Base-by-base conservation (phyloP, 2,113 vertebrate genomes). In the Mellivora capensis region DNA sequence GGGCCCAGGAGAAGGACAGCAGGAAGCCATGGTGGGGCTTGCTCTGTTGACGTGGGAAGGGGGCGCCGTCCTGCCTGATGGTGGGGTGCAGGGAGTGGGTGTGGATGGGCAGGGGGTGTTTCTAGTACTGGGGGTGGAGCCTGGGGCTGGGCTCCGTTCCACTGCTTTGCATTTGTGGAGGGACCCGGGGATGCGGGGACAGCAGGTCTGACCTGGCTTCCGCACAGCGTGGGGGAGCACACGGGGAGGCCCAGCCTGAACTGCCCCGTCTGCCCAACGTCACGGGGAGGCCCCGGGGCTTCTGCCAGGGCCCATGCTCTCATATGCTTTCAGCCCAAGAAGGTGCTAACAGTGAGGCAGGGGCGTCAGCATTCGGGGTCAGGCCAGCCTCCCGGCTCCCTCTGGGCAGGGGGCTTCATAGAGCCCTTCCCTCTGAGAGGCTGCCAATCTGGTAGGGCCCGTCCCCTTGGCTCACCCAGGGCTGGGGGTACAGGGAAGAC, bases 101-200 rank as follows among this genome's bases (percentile, higher is more conserved):
- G 14, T 8, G 72, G 42, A 17, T 4, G 42, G 42, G 42, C 27
- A 4, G 7, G 34, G 67, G 17, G 8, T 37, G 62, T 67, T 34
- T 15, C 31, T 7, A 14, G 62, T 34, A 34, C 31, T 67, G 67
- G 34, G 54, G 54, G 0, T 7, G 71, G 54, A 18, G 31, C 39
- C 10, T 42, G 13, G 37, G 1, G 64, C 54, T 29, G 87, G 39
- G 31, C 57, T 37, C 18, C 6, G 1, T 1, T 5, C 34, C 4
- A 47, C 4, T 15, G 3, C 3, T 18, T 0, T 27, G 20, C 34
- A 23, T 5, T 7, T 29, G 1, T 18, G 21, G 17, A 31, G 67
- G 54, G 54, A n/a, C 29, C 0, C 0, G 2, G 29, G 23, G 62
- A 12, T 4, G 6, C 2, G 6, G 39, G 17, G 71, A 14, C 23